Percentiles rank a stretch among this genome's conserved stretches.
Evolutionary conservation across 2,797 vertebrate species (phyloP).

Genomic region (Allochrocebus solatus): DNA sequence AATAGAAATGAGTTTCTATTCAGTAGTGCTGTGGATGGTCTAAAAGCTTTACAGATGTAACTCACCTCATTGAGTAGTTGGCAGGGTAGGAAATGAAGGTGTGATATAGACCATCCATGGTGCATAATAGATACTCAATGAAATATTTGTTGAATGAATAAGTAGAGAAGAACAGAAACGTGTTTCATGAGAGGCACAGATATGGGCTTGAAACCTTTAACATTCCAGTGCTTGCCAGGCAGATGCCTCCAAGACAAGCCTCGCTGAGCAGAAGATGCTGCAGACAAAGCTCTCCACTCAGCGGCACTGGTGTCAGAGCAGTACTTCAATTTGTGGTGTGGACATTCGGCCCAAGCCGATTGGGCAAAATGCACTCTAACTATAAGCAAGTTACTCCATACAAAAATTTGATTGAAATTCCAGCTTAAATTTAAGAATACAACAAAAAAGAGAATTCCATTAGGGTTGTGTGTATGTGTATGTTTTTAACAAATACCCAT

Average conservation of each 20-base stretch:
- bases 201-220: not conserved
- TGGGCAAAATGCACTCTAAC: not conserved
- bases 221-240: not conserved
- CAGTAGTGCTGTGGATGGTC: not conserved
- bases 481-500: not conserved
- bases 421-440: not conserved
- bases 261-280: not conserved
- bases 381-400: not conserved
- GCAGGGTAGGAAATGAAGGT: not conserved
- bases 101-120: fast-evolving
- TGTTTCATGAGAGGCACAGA: not conserved
- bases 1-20: not conserved
- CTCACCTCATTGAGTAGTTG: not conserved
- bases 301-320: fast-evolving
- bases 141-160: not conserved
- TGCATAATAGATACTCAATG: not conserved
- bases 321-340: not conserved
- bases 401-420: not conserved
- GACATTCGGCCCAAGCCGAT: fast-evolving
- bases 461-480: not conserved
- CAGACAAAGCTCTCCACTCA: too few relatives aligned
- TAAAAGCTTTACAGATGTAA: not conserved
- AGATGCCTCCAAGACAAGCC: not conserved
- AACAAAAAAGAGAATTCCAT: not conserved
- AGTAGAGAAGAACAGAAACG: not conserved